Evolutionary conservation across 1,140 invertebrate genomes (phyloP).

Genomic region (Araneus ventricosus): DNA sequence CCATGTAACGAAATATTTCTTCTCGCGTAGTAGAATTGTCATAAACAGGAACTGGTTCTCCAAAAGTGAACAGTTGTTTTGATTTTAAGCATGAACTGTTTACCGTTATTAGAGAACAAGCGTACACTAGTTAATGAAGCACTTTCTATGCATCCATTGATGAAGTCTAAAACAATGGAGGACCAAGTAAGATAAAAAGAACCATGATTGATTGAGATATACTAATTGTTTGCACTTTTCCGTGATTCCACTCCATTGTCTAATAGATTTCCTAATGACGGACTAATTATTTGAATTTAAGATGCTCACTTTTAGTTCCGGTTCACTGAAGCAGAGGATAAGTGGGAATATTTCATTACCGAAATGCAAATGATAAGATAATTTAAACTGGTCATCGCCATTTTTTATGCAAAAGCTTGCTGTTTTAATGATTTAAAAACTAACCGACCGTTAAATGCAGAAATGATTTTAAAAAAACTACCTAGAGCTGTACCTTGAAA

Average conservation of each 20-base stretch:
- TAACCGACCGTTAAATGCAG: background rate
- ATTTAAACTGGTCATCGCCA: background rate
- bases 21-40: too few species aligned
- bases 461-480: background rate
- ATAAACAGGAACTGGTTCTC: too few species aligned
- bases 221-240: slow-evolving; percentile 14
- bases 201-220: background rate
- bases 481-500: background rate
- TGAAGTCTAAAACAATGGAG: background rate
- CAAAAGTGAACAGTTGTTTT: background rate
- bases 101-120: background rate
- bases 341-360: background rate
- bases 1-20: too few species aligned
- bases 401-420: background rate
- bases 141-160: background rate
- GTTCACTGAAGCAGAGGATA: background rate
- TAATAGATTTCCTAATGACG: background rate
- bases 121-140: background rate
- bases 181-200: background rate
- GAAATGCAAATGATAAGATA: background rate
- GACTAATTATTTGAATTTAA: slow-evolving; percentile 2
- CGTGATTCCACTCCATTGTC: background rate
- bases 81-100: background rate
- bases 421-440: background rate
- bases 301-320: background rate